Conservation (phyloP, 2,113 vertebrate genomes). For the Numida meleagris region DNA sequence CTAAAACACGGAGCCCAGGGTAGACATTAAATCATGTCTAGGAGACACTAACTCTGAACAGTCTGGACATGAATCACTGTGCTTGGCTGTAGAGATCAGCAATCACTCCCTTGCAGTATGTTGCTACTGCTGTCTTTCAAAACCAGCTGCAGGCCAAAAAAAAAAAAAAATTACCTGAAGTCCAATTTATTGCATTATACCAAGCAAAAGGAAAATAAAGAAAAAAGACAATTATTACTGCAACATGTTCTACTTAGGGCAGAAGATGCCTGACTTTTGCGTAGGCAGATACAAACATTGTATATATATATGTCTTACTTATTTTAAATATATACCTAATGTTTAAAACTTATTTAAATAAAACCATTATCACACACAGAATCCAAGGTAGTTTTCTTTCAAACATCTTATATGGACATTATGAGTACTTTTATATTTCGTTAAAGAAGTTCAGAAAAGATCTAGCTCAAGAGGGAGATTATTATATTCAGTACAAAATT, state of each 20-base stretch:
- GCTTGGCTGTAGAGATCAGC: neutral
- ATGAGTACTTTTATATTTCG: neutral
- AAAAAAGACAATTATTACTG: neutral
- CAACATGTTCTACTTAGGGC: accelerated
- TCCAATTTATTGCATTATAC: neutral
- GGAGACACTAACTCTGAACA: neutral
- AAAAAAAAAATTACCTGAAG: neutral
- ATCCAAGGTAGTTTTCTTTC: neutral
- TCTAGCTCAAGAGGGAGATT: neutral
- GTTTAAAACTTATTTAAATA: neutral
- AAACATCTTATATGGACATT: neutral
- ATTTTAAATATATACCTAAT: neutral
- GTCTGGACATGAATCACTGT: neutral
- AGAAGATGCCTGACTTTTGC: neutral
- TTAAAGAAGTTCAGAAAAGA: neutral
- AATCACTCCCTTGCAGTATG: neutral
- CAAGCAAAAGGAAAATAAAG: neutral
- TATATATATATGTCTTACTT: neutral
- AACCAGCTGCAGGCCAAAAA: neutral
- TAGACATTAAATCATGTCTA: neutral
- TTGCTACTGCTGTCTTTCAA: neutral
- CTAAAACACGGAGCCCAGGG: neutral
- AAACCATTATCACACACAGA: neutral
- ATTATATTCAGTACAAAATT: neutral
- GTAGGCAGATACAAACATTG: neutral